Conservation (phyloP, 2,113 vertebrate genomes). For the Campylomormyrus tamandua region DNA sequence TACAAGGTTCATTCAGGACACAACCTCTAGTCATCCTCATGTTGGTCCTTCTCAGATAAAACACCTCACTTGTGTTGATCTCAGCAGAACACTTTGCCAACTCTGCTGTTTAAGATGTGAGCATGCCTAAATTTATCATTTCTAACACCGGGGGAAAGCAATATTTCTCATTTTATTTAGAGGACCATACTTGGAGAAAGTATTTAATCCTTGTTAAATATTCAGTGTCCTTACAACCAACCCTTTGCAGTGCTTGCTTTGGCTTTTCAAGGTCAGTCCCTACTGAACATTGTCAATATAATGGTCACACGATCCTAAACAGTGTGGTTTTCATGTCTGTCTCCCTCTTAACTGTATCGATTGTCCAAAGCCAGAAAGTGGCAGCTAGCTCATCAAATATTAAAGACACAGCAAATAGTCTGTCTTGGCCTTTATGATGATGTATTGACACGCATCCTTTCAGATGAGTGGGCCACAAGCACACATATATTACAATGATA, state of each 20-base stretch:
- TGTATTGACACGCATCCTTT: neutral
- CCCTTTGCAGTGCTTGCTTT: neutral
- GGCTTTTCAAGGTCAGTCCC: neutral
- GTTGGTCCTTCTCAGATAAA: neutral
- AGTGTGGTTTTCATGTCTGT: neutral
- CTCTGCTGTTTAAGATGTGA: neutral
- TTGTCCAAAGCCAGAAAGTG: slow-evolving; percentile 13
- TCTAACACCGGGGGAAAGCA: neutral
- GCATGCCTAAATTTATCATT: neutral
- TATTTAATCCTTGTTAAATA: slow-evolving; percentile 5
- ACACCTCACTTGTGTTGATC: too few relatives aligned
- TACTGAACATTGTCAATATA: neutral
- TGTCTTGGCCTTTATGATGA: neutral
- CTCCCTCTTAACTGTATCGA: slow-evolving; percentile 2
- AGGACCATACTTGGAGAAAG: neutral
- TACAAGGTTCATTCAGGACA: neutral
- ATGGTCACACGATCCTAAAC: neutral
- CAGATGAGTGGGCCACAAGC: neutral
- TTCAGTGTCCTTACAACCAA: neutral
- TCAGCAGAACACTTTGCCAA: neutral
- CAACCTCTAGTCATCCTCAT: neutral
- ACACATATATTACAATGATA: neutral
- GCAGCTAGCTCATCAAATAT: slow-evolving; percentile 21
- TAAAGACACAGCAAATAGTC: slow-evolving; percentile 1
- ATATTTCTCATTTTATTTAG: neutral